These are phyloP conservation scores for Nibea albiflora DNA, from an alignment of 2,113 vertebrate genomes.

Conservation along the genomic window DNA sequence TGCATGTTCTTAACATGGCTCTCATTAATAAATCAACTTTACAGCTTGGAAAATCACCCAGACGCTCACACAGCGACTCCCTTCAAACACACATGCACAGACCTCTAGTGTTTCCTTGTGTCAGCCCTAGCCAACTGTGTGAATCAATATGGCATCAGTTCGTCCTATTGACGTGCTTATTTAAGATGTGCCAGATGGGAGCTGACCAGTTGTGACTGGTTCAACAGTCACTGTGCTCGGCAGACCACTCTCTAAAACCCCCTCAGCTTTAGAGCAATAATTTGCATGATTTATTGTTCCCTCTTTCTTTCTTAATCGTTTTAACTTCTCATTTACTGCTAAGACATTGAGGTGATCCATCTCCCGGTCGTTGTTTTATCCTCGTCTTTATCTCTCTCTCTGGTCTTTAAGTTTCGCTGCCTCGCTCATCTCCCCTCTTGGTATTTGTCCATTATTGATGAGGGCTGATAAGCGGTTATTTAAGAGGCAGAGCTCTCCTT, in stretches of 20 bases:
- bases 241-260: conserved; percentile 1
- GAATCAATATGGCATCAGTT: conserved; percentile 55
- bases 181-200: conserved; percentile 21
- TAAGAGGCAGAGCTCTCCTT: conserved; percentile 55
- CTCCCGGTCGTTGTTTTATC: background rate
- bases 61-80: background rate
- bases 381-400: background rate
- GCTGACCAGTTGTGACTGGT: background rate
- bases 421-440: conserved; percentile 34
- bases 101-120: conserved; percentile 43
- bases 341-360: background rate
- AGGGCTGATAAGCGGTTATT: conserved; percentile 60
- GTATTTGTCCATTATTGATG: conserved; percentile 69
- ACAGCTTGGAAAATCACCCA: background rate
- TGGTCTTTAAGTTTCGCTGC: conserved; percentile 28
- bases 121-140: conserved; percentile 36
- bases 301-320: background rate
- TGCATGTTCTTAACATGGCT: conserved; percentile 22
- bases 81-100: conserved; percentile 2
- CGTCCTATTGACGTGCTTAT: conserved; percentile 42
- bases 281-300: background rate
- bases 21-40: conserved; percentile 46
- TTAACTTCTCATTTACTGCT: background rate
- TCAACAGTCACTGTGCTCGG: background rate
- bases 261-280: conserved; percentile 9